Evolutionary conservation across 2,888 invertebrate species (phyloP).

Genomic region (Siphlonurus alternatus): DNA sequence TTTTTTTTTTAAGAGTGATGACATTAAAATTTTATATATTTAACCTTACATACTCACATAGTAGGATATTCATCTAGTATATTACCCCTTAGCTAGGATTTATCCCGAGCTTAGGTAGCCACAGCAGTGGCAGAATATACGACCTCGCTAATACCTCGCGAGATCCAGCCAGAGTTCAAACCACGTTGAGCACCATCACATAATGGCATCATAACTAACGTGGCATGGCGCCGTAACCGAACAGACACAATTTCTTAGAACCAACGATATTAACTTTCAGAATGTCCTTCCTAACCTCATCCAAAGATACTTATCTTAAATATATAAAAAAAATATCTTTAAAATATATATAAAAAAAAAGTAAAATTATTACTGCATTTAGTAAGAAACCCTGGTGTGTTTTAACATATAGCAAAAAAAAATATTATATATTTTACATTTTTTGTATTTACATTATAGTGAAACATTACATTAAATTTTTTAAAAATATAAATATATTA

Average conservation of each 20-base stretch:
- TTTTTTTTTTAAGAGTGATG: too few relatives aligned
- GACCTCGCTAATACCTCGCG: too few relatives aligned
- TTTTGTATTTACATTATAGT: neutral
- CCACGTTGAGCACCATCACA: neutral
- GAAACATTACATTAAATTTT: too few relatives aligned
- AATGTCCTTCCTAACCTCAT: neutral
- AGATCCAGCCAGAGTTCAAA: too few relatives aligned
- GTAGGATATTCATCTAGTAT: too few relatives aligned
- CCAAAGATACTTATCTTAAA: neutral
- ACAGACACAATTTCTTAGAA: neutral
- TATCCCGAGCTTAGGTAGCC: too few relatives aligned
- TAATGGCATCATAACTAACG: neutral
- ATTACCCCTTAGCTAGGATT: too few relatives aligned
- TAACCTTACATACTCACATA: too few relatives aligned
- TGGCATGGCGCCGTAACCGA: neutral
- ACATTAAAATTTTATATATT: too few relatives aligned
- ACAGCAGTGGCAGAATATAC: too few relatives aligned
- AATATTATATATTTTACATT: neutral
- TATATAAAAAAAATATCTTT: neutral
- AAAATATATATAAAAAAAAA: neutral
- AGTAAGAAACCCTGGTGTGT: neutral
- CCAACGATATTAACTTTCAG: neutral
- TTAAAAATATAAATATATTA: too few relatives aligned
- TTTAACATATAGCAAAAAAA: neutral
- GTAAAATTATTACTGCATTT: neutral